Conservation (phyloP, 1,140 invertebrate species). For the Proales similis region DNA sequence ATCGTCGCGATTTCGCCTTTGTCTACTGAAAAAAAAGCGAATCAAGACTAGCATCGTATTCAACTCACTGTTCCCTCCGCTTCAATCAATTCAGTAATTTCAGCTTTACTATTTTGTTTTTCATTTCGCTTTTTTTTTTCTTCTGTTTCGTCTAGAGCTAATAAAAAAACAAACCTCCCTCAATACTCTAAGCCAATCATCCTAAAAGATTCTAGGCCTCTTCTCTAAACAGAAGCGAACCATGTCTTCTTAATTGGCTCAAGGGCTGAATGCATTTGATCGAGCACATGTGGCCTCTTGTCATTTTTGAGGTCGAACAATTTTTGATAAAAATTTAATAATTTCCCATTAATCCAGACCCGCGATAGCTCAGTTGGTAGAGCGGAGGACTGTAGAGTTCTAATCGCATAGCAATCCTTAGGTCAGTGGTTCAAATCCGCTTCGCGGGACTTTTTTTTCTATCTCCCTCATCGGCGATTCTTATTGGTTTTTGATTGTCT, state of each 20-base stretch:
- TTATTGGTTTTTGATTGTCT: conserved; percentile 2
- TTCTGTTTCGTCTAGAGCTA: background rate
- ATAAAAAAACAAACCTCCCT: conserved; percentile 1
- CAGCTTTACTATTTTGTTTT: no score
- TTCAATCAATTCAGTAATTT: no score
- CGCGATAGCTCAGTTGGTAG: conserved; percentile 30
- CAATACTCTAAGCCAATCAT: no score
- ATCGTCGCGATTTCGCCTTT: conserved; percentile 32
- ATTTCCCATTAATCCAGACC: no score
- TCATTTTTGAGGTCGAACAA: no score
- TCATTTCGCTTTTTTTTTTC: background rate
- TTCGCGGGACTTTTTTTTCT: conserved; percentile 20
- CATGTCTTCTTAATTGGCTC: background rate
- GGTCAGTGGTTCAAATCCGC: conserved; percentile 26
- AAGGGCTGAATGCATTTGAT: background rate
- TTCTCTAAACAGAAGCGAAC: no score
- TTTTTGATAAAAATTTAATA: no score
- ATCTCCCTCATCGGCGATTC: background rate
- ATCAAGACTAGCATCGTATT: no score
- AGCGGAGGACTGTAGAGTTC: conserved; percentile 27
- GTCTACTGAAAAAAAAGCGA: conserved; percentile 20
- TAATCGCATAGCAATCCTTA: conserved; percentile 16
- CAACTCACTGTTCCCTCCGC: no score
- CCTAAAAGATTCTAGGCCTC: no score
- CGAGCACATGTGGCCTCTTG: no score